Base-by-base conservation (phyloP, 2,797 vertebrate genomes). In the Enteromius fasciolatus region DNA sequence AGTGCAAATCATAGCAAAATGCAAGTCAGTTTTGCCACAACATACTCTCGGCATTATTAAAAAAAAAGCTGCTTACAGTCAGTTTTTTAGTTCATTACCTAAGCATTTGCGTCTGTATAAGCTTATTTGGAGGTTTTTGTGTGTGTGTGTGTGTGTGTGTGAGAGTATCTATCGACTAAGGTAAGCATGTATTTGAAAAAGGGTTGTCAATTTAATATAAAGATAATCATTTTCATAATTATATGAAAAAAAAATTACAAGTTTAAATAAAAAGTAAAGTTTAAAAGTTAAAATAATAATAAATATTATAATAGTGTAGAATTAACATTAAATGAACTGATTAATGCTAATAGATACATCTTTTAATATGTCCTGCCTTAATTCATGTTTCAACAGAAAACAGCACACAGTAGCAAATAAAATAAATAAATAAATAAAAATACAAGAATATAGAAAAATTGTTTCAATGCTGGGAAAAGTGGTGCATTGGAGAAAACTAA, bases 381-480 rank as follows among this genome's bases (percentile, higher is more conserved):
- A 61, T 28, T 61, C n/a, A n/a, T 23, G 54, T 57, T 57, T 57
- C 23, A 15, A 28, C 12, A 15, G 25, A 33, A 64, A 33, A 10
- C 4, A 1, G 10, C 28, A 73, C 4, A 17, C 5, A 14, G 18
- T 14, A 46, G 10, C 23, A 66, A 66, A 50, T 14, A 36, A 36
- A 50, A 23, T 54, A 36, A 74, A 31, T 31, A 33, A 33, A 33
- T 4, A 33, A 5, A 33, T 5, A 74, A 46, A 31, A 15, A 46
- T 64, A 77, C 31, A 63, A 23, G 25, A 11, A 44, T 44, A 44
- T 44, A 44, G 10, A 12, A 44, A 44, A 10, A 28, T 31, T 78
- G 54, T 72, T 48, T 69, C 25, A 52, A 1, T 48, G 54, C 36
- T 15, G 52, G 28, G 46, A 72, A 83, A 85, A 81, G 41, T 20